Base-by-base conservation (phyloP, 2,113 vertebrate species). In the Vulpes lagopus region DNA sequence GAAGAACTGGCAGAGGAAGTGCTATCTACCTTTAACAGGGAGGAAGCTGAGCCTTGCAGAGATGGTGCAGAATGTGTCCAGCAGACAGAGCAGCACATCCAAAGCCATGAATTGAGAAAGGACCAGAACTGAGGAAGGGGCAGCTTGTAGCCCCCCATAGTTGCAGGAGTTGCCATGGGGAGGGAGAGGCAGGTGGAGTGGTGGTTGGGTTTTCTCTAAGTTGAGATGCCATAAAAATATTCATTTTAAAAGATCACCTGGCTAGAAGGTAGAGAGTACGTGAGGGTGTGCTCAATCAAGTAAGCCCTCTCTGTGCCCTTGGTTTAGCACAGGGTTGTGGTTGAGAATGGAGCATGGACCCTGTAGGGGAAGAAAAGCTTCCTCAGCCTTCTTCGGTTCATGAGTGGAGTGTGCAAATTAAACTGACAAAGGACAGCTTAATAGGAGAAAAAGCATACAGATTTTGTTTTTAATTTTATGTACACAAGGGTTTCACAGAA, bases 121-220 rank as follows among this genome's bases (percentile, higher is more conserved):
- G 27, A 53, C 53, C 1, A 7, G 51, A 25, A 49, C 67, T 32
- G 49, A n/a, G 27, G 60, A 53, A 51, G 35, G 25, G 3, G 6
- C 53, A 10, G 9, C 30, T 5, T 3, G 20, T 19, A 17, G 30
- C 12, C 4, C 49, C 35, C 35, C 22, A 0, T 1, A 14, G 38
- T 3, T 43, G 32, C 12, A 49, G 73, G 32, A 30, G 14, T 20
- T 5, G 27, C 20, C 2, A 22, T 3, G 35, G 20, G 59, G 5
- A 9, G 15, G 0, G 6, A 11, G 2, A 20, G 30, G 10, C 30
- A 27, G 55, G 30, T 1, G n/a, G 0, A 0, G 4, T 0, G 32
- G 30, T 53, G 51, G 12, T 2, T n/a, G 49, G 32, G 8, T 22
- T 32, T 30, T 73, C 1, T 7, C 51, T 25, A 22, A 25, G 32